Evolutionary conservation across 2,113 vertebrate species (phyloP).

Genomic region (Polypterus senegalus): DNA sequence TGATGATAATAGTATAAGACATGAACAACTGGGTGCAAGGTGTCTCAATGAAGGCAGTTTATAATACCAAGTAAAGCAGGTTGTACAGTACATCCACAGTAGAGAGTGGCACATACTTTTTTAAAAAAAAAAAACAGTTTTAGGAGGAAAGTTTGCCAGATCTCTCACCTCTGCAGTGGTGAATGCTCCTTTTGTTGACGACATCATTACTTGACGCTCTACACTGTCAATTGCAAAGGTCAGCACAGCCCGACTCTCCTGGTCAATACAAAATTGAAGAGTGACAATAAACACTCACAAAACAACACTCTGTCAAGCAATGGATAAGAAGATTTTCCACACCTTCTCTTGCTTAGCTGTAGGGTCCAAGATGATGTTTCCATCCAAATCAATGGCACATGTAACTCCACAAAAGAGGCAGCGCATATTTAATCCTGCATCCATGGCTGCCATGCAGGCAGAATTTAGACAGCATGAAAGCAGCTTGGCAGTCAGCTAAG

Average conservation of each 20-base stretch:
- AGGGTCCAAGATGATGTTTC: slow-evolving; percentile 65
- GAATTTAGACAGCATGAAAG: slow-evolving; percentile 73
- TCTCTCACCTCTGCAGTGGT: slow-evolving; percentile 62
- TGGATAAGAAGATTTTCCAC: background rate
- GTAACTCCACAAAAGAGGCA: slow-evolving; percentile 79
- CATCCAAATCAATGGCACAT: slow-evolving; percentile 58
- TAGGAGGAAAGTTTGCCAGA: too few species aligned
- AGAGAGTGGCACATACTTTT: too few species aligned
- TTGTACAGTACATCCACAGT: too few species aligned
- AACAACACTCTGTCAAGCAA: background rate
- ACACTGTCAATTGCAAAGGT: slow-evolving; percentile 71
- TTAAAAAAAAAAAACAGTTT: too few species aligned
- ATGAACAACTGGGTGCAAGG: too few species aligned
- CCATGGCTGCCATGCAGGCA: slow-evolving; percentile 75
- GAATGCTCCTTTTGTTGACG: slow-evolving; percentile 68
- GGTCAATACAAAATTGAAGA: background rate
- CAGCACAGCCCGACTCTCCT: slow-evolving; percentile 73
- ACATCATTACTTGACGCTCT: slow-evolving; percentile 59
- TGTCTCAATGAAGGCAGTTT: too few species aligned
- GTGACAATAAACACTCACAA: background rate
- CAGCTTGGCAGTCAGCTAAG: slow-evolving; percentile 50
- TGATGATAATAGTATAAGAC: too few species aligned
- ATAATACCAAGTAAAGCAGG: too few species aligned
- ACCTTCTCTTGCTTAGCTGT: slow-evolving; percentile 71
- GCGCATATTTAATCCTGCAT: slow-evolving; percentile 67